Evolutionary conservation across 2,797 vertebrate species (phyloP).

Genomic region (Perodicticus potto): DNA sequence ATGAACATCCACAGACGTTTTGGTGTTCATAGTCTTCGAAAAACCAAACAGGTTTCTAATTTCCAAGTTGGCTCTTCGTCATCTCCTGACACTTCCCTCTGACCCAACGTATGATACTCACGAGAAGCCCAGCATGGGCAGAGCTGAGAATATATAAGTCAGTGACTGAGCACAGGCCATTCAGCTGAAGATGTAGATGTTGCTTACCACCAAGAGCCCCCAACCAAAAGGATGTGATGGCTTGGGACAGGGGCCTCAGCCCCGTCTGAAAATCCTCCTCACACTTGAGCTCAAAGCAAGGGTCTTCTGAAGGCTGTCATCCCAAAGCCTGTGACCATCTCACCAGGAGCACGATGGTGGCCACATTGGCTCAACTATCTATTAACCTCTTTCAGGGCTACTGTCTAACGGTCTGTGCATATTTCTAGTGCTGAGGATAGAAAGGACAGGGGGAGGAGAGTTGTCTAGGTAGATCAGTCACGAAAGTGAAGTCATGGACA

Average conservation of each 20-base stretch:
- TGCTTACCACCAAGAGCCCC: not conserved
- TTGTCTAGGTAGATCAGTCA: not conserved
- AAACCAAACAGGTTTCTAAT: not conserved
- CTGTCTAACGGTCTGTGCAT: not conserved
- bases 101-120: not conserved
- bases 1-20: conserved; percentile 34
- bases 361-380: not conserved
- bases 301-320: not conserved
- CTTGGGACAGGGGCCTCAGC: not conserved
- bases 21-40: conserved; percentile 16
- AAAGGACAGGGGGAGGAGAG: not conserved
- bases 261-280: not conserved
- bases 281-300: not conserved
- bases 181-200: not conserved
- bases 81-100: not conserved
- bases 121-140: not conserved
- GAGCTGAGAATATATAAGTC: not conserved
- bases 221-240: not conserved
- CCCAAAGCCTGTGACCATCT: not conserved
- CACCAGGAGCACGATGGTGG: not conserved
- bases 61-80: not conserved
- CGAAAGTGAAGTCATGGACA: not conserved
- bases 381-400: not conserved
- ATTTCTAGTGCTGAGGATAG: not conserved
- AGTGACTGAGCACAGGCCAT: not conserved